Percentiles rank a stretch among this genome's conserved stretches.
These are phyloP conservation scores for Calonectris borealis DNA, from an alignment of 2,113 vertebrate species.

Conservation along the genomic window DNA sequence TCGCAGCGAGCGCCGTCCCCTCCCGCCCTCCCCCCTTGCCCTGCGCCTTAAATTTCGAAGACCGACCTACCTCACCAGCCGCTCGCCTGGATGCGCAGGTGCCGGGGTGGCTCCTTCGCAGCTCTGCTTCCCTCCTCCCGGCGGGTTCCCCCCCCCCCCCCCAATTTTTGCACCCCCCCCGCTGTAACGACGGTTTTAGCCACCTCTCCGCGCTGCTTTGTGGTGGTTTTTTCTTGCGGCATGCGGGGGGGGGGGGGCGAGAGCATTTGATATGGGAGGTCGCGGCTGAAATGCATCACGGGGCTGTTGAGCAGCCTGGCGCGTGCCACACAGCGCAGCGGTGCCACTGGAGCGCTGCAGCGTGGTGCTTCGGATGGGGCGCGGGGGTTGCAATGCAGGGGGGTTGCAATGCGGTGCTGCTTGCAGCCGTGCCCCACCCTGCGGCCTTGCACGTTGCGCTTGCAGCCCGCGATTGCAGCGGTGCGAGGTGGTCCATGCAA, in stretches of 20 bases:
- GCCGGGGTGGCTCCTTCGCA: neutral
- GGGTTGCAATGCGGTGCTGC: neutral
- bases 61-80: neutral
- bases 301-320: neutral
- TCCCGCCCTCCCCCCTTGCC: rapidly evolving
- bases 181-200: neutral
- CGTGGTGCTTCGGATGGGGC: too few relatives aligned
- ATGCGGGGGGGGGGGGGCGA: too few relatives aligned
- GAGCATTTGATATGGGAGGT: neutral
- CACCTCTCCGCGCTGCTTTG: neutral
- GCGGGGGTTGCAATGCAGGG: neutral
- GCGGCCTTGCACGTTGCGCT: too few relatives aligned
- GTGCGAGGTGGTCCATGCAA: neutral
- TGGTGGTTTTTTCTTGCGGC: too few relatives aligned
- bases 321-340: too few relatives aligned
- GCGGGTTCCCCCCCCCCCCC: too few relatives aligned
- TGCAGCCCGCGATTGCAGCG: too few relatives aligned
- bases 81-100: neutral
- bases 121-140: neutral
- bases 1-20: neutral
- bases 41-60: neutral
- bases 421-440: too few relatives aligned
- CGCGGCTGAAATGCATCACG: neutral
- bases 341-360: too few relatives aligned
- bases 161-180: neutral